Evolutionary conservation across 1,140 invertebrate species (phyloP), one percentile per base, ranked within the genome.

Genomic region (Euschistus heros): DNA sequence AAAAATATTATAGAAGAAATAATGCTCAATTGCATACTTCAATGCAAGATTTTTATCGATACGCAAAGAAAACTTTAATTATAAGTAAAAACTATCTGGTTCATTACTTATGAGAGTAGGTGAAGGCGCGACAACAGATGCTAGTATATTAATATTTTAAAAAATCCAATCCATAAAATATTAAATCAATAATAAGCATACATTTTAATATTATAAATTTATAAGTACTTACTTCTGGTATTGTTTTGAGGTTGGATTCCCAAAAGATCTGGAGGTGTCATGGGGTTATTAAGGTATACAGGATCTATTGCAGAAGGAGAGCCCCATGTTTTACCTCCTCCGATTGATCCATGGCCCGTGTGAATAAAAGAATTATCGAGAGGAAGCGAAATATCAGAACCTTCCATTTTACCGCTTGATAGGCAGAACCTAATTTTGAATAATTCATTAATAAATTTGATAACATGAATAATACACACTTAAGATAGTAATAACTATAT

Each of bases 301-400:
- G 86, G 87, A 76, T 88, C 91, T 69, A 93, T 91, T 61, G 77
- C 80, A n/a, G 80, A 80, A 0, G 90, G 89, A 73, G 85, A 88
- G 1, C 92, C 92, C 92, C 92, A 95, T 15, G 85, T 86, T 71
- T 88, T 88, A 13, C 89, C 89, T 63, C 83, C 86, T 0, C 84
- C 80, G 17, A 50, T 50, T 13, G 54, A 59, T 0, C 86, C 86
- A 68, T 88, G 86, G 0, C 85, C 84, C 0, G 90, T 89, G 72
- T 93, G 90, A 67, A 92, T 90, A 69, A 92, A 89, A n/a, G 89
- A 91, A 73, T 91, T 87, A 69, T 87, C 82, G 17, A 93, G 72
- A 0, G 88, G 87, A 71, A 84, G 84, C 69, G 86, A 88, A 27
- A 90, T 89, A 71, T 89, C 87, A 59, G 85, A 80, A 0, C 80